Evolutionary conservation across 2,113 vertebrate genomes (phyloP), one percentile per base, ranked within the genome.

Genomic region (Clarias macrocephalus): DNA sequence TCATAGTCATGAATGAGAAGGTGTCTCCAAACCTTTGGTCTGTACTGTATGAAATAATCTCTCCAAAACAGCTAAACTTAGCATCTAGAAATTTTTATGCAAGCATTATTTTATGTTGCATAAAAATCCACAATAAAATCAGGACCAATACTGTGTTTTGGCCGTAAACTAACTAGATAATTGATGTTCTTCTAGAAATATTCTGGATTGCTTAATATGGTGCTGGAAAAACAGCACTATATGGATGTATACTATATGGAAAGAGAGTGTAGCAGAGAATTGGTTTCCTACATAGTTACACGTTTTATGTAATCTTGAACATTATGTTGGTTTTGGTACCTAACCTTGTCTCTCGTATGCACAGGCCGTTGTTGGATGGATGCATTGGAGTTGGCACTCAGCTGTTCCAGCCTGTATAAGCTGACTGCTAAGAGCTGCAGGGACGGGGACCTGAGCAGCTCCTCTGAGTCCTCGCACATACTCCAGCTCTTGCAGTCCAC

Each of bases 351-450:
- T 37, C 65, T 81, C 4, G 8, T 76, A 57, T 18, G 0, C 89
- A 3, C 92, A 99, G 98, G 98, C 37, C 96, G 98, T 12, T 99
- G 98, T 92, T 99, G 98, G 98, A 96, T 99, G 95, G 98, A 99
- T 56, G 97, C 98, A 88, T 91, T 99, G 90, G 98, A 99, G 91
- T 92, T 99, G 91, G 97, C 98, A 9, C 94, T 99, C 21, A 96
- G 97, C 88, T 98, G 97, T 92, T 99, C 97, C 90, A 98, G 97
- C 89, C 96, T 99, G 81, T 97, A 96, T 90, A 95, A 97, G 84
- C 95, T 97, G 91, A 95, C 96, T 62, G 66, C 95, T 90, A 97
- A 96, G 92, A 93, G 94, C 80, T 95, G 94, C 18, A 95, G 94
- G 60, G 97, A 97, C 5, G 96, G 94, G 63, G 97, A 99, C 3